Evolutionary conservation across 2,888 invertebrate species (phyloP), one percentile per base, ranked within the genome.

Genomic region (Tetheella fluctuosa): DNA sequence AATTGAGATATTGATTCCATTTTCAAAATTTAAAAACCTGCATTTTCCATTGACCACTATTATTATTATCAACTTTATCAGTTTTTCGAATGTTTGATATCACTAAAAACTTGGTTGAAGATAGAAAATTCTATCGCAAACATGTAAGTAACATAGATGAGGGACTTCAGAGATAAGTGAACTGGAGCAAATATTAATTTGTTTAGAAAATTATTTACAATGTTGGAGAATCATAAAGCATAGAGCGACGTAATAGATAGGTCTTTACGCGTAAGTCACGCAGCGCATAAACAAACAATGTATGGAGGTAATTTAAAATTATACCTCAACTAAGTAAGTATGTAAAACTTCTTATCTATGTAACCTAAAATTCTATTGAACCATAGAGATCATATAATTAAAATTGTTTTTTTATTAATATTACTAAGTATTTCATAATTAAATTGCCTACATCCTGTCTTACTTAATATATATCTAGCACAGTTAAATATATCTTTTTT

Each of bases 191-290:
- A 48, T 42, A 42, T n/a, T 2, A 3, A 48, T 39, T 15, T 39
- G 10, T 20, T 8, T 12, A 2, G 48, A 20, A 48, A 48, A 48
- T 20, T 17, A 48, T 48, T 48, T 48, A 48, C 17, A 48, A 48
- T 48, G 48, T 48, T 34, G n/a, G 20, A 20, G 3, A 20, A 10
- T n/a, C 39, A 39, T 39, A 39, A 39, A 39, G 7, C n/a, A 39
- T 39, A 39, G 39, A n/a, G 1, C 39, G 39, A 42, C 42, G 42
- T 2, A 10, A 30, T 17, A 17, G 42, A 48, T 48, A 48, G 17
- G 48, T 48, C 48, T 48, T 48, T 48, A 48, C n/a, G 48, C 48
- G 48, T 48, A 20, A 20, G 48, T 48, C 48, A 48, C 48, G 48
- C 42, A 42, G 6, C 15, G 42, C 48, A 48, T 48, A 48, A 48